Evolutionary conservation across 2,888 invertebrate species (phyloP).

Genomic region (Heliconius sara): DNA sequence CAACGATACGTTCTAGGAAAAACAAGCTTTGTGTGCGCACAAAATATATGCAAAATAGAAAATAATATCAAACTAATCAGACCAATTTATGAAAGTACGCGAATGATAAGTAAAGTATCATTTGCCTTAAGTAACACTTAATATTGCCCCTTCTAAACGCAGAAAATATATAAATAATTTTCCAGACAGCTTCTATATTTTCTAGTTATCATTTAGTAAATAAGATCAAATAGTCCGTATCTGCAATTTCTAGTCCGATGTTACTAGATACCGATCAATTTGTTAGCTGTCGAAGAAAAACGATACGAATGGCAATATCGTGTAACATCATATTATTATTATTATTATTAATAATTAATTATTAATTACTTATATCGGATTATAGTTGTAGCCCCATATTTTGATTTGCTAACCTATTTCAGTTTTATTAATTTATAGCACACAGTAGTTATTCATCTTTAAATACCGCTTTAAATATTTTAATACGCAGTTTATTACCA

Average conservation of each 20-base stretch:
- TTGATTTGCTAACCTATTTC: neutral
- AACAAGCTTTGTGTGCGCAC: neutral
- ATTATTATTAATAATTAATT: neutral
- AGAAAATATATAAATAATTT: constrained; percentile 38
- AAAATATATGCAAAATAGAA: neutral
- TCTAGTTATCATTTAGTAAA: constrained; percentile 46
- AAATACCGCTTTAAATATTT: neutral
- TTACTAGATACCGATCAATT: constrained; percentile 50
- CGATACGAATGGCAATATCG: constrained; percentile 45
- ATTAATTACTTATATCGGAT: neutral
- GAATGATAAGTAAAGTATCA: constrained; percentile 24
- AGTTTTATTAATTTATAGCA: neutral
- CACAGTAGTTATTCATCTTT: neutral
- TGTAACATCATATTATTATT: constrained; percentile 39
- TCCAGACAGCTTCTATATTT: constrained; percentile 39
- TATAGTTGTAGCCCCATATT: neutral
- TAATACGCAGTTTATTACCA: neutral
- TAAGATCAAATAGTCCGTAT: constrained; percentile 44
- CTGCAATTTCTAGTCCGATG: constrained; percentile 44
- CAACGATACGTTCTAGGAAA: neutral
- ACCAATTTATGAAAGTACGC: constrained; percentile 15
- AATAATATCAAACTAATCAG: constrained; percentile 18
- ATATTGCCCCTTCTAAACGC: constrained; percentile 23
- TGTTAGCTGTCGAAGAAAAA: constrained; percentile 47
- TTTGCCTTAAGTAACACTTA: constrained; percentile 30